Conservation (phyloP, 2,797 vertebrate species). For the Tokudaia tokunoshimensis region DNA sequence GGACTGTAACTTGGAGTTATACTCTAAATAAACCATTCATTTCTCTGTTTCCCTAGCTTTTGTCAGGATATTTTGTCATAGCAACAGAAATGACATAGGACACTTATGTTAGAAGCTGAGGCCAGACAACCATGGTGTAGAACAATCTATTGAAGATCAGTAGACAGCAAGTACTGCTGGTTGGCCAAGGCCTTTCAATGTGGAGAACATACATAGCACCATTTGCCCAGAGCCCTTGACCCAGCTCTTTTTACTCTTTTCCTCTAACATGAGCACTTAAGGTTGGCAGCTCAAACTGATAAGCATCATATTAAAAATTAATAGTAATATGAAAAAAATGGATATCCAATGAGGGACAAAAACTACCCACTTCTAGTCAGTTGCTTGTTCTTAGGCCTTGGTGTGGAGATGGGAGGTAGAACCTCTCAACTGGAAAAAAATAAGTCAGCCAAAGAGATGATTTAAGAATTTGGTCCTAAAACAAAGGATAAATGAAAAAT, state of each 20-base stretch:
- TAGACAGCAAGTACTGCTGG: background rate
- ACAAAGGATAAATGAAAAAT: background rate
- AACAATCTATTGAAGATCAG: background rate
- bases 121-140: background rate
- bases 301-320: background rate
- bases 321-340: background rate
- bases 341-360: background rate
- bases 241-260: background rate
- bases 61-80: background rate
- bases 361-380: background rate
- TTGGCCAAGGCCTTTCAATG: too few species aligned
- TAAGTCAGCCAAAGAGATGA: background rate
- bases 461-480: background rate
- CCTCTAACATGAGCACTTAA: background rate
- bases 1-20: background rate
- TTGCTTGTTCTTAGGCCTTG: background rate
- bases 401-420: background rate
- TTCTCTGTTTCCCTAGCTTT: background rate
- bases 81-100: background rate
- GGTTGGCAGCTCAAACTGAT: background rate
- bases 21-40: background rate
- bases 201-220: accelerated
- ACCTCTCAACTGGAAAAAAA: background rate
- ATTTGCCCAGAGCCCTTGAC: background rate
- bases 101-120: background rate